Base-by-base conservation (phyloP, 2,888 invertebrate species). In the Melipona bicolor region DNA sequence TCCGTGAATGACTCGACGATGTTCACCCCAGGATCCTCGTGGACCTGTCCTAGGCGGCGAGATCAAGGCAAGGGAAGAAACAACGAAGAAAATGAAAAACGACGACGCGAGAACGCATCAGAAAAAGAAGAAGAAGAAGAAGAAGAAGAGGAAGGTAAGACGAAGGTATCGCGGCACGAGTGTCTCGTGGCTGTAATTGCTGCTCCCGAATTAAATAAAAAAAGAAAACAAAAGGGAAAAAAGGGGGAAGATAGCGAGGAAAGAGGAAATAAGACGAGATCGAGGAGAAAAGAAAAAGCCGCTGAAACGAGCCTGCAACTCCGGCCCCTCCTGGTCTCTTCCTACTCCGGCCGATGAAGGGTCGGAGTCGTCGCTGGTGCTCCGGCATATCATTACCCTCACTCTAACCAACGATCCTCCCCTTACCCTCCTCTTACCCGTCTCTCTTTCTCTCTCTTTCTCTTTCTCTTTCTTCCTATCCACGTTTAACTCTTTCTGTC, bases 381-480 rank as follows among this genome's bases (percentile, higher is more conserved):
- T 86, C 89, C 87, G 88, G 92, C 92, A 92, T 92, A 92, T 92
- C 92, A 92, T 92, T 92, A 92, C 91, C 91, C 88, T 87, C 85
- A 73, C 87, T 82, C 85, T 83, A 62, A 68, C 81, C 68, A 65
- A 69, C 64, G 77, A 80, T 77, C 73, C 77, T 68, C 85, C 77
- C 68, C 76, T 77, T 72, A 32, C 84, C 82, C 78, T 70, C 59
- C 71, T 77, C 71, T n/a, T n/a, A n/a, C 83, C 77, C 85, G 32
- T 76, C 77, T 70, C 56, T 32, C 21, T 19, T 24, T 69, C 61
- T 24, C 72, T 56, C 79, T 50, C 75, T 93, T 70, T 59, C 72
- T 69, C 78, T 64, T 62, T 56, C 54, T 36, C 9, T 9, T 15
- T 17, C 50, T 52, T 5, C 19, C 52, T 52, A 36, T 36, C 36